Evolutionary conservation across 2,113 vertebrate species (phyloP), one percentile per base, ranked within the genome.

Genomic region (Gymnobelideus leadbeateri): DNA sequence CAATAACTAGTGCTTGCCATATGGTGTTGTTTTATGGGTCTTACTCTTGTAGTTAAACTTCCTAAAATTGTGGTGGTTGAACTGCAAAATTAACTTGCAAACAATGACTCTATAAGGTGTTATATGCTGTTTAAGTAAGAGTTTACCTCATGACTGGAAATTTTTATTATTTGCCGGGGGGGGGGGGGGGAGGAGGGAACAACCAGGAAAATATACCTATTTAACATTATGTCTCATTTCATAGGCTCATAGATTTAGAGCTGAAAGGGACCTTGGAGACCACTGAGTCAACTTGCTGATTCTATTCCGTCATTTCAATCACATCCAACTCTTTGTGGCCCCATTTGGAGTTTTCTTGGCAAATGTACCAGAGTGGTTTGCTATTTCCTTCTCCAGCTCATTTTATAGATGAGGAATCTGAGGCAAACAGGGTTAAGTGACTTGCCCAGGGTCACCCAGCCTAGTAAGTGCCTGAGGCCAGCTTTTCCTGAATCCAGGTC

Each of bases 81-180:
- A 84, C 68, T 8, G 19, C 97, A 96, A 94, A 97, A 57, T 49
- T 91, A 96, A n/a, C 91, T 96, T 97, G 89, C 50, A 96, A 96
- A 95, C 53, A 53, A 96, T 91, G 89, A 97, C 92, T 97, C 95
- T 96, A 92, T 96, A 97, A 96, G 92, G 97, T 97, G 95, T 0
- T 97, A 95, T 0, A 6, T 95, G 95, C 95, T 96, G 95, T 95
- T 97, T 95, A 5, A 96, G 94, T 96, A 97, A 95, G 0, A 0
- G 93, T 91, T 94, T 96, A 77, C 89, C 92, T 0, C 23, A 51
- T 89, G 91, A 51, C 61, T 97, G 91, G 28, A 93, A 97, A 95
- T 89, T 4, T 25, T 90, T 90, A 54, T 5, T 25, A 94, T 89
- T 94, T n/a, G n/a, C n/a, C n/a, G n/a, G n/a, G n/a, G n/a, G n/a